Evolutionary conservation across 1,140 invertebrate genomes (phyloP), one percentile per base, ranked within the genome.

Genomic region (Bombus superbus): DNA sequence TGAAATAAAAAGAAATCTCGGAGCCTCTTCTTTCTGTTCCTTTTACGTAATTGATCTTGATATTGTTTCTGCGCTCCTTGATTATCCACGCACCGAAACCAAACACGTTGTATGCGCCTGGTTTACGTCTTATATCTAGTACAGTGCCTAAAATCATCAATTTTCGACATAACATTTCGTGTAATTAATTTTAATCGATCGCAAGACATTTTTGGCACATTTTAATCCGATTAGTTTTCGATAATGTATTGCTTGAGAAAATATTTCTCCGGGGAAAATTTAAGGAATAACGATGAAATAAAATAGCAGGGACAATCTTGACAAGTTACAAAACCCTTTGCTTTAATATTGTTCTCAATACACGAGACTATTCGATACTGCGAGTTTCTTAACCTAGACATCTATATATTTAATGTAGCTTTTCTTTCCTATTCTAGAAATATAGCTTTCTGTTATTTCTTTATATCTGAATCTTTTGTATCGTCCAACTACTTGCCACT

Each of bases 41-140:
- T 40, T 90, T 90, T 91, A 91, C 86, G 86, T 90, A 91, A 91
- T 59, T 69, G 84, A 90, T 91, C 89, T 85, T 78, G 88, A 90
- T 90, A 90, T 77, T 68, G 69, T 88, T 86, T 38, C 59, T 35
- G 68, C 71, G 40, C 38, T 66, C 66, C 68, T 66, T 69, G 75
- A 57, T 86, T 83, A 69, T 83, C 57, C 59, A 32, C 66, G 38
- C 59, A 64, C 42, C 28, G 81, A 44, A 32, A 82, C 71, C n/a
- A 32, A 32, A 3, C 38, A 32, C 35, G 15, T 32, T 42, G 15
- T 42, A 18, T 28, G 3, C n/a, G 72, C 15, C 8, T 35, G 72
- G 18, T n/a, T 74, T 47, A 22, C 28, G 8, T 8, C 25, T 32
- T 53, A 5, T 11, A 18, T 35, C 44, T 53, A 35, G 2, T 22